These are phyloP conservation scores for Blera fallax DNA, from an alignment of 2,888 invertebrate genomes.

Conservation along the genomic window DNA sequence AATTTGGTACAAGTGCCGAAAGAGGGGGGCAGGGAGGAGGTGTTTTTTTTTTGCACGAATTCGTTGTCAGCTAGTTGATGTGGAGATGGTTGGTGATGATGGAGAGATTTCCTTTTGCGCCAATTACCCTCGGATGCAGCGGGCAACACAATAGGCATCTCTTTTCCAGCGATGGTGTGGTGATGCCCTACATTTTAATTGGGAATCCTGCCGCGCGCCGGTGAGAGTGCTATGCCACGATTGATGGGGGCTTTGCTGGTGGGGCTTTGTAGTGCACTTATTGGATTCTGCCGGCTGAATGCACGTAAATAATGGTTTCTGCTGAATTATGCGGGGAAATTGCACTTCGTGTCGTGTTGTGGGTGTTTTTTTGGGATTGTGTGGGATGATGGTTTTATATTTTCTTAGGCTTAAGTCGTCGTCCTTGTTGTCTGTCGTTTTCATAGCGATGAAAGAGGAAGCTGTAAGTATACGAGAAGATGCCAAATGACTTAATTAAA, in stretches of 20 bases:
- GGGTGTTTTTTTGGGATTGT: conserved; percentile 12
- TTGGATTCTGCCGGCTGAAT: conserved; percentile 34
- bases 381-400: conserved; percentile 27
- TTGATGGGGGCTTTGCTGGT: conserved; percentile 19
- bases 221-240: conserved; percentile 19
- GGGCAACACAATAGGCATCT: conserved; percentile 25
- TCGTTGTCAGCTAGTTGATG: conserved; percentile 17
- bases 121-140: conserved; percentile 49
- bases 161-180: not conserved
- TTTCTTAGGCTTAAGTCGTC: conserved; percentile 36
- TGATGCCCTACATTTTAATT: conserved; percentile 50
- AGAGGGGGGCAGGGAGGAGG: not conserved
- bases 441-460: conserved; percentile 52
- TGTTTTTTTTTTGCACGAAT: conserved; percentile 29
- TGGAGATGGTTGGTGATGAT: not conserved
- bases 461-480: conserved; percentile 38
- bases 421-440: conserved; percentile 54
- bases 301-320: conserved; percentile 37
- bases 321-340: not conserved
- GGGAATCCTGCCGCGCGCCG: conserved; percentile 46
- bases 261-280: conserved; percentile 31
- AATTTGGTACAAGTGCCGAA: conserved; percentile 1
- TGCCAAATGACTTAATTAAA: conserved; percentile 6
- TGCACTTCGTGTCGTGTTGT: conserved; percentile 28
- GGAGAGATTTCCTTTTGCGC: conserved; percentile 41